A percentile compares a stretch with the other conserved stretches of the same genome.
Conservation (phyloP, 2,113 vertebrate species). For the Numida meleagris region DNA sequence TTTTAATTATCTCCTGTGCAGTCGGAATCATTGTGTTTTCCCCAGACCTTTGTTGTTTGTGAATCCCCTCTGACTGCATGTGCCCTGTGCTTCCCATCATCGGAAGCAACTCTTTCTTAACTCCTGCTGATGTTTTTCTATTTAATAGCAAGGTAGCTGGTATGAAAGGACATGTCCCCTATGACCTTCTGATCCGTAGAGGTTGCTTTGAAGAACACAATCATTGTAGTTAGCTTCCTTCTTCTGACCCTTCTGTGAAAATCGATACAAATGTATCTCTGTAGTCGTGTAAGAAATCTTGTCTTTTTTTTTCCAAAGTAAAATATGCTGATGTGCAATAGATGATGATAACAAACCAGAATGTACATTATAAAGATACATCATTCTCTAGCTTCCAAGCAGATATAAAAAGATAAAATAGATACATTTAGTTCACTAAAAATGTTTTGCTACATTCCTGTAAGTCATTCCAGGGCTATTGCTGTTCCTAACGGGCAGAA, state of each 20-base stretch:
- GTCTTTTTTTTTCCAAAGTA: neutral
- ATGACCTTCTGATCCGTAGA: neutral
- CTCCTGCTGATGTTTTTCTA: neutral
- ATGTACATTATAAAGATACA: neutral
- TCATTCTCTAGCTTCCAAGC: neutral
- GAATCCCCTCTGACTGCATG: neutral
- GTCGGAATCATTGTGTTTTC: neutral
- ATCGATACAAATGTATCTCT: neutral
- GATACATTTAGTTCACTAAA: neutral
- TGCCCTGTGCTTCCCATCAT: neutral
- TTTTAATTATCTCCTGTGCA: neutral
- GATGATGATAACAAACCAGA: neutral
- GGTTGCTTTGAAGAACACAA: neutral
- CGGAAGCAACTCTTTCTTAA: rapidly evolving
- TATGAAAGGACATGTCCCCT: neutral
- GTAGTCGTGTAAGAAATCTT: neutral
- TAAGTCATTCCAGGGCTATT: neutral
- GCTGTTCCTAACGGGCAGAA: neutral
- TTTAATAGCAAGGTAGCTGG: neutral
- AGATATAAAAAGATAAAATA: neutral
- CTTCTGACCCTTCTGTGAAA: neutral
- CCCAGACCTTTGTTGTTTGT: neutral
- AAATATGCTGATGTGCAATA: neutral
- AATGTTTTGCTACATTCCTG: neutral
- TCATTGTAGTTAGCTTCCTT: neutral